These are phyloP conservation scores for Cantharis flavilabris DNA, from an alignment of 2,888 invertebrate species.

Conservation along the genomic window DNA sequence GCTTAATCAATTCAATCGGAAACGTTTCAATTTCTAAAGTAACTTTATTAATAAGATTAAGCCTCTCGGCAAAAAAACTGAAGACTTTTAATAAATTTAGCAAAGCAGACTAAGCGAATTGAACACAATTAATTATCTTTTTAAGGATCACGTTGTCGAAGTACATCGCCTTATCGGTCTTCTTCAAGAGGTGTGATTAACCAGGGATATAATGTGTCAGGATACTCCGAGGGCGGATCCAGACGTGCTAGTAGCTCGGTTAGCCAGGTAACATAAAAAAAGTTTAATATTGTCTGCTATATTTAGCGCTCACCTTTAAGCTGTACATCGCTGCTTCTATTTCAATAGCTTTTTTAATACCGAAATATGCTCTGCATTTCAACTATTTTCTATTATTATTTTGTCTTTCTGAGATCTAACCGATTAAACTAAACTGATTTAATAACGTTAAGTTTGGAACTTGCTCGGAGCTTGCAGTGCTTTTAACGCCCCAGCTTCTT, in stretches of 20 bases:
- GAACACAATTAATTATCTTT: conserved; percentile 16
- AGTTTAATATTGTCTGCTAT: conserved; percentile 3
- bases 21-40: neutral
- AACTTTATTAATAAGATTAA: neutral
- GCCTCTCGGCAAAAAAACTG: neutral
- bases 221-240: conserved; percentile 63
- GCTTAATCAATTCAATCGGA: neutral
- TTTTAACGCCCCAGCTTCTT: neutral
- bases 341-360: conserved; percentile 7
- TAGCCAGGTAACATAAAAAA: conserved; percentile 50
- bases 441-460: neutral
- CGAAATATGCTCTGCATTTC: neutral
- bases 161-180: conserved; percentile 67
- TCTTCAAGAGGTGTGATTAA: conserved; percentile 57
- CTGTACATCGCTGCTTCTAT: conserved; percentile 22
- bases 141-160: conserved; percentile 54
- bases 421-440: no score
- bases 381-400: neutral
- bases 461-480: neutral
- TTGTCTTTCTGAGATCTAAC: neutral
- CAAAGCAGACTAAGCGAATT: neutral
- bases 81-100: neutral
- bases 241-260: conserved; percentile 74
- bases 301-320: conserved; percentile 7
- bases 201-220: conserved; percentile 56